These are phyloP conservation scores for Eledone cirrhosa DNA, from an alignment of 2,888 invertebrate genomes.

Conservation along the genomic window DNA sequence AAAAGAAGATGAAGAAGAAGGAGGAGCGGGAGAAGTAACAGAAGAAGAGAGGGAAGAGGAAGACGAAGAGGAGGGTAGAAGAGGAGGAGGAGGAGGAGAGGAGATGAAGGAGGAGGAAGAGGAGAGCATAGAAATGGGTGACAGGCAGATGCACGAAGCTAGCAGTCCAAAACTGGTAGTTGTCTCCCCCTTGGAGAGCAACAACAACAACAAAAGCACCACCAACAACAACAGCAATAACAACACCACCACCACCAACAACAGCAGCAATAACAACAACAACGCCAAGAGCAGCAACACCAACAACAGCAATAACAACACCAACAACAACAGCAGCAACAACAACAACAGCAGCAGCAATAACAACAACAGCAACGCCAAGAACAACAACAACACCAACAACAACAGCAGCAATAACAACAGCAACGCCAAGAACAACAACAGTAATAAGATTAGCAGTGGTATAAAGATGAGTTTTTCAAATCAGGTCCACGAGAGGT, in stretches of 20 bases:
- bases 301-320: neutral
- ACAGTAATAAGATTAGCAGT: neutral
- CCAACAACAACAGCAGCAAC: too few relatives aligned
- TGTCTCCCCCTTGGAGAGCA: too few relatives aligned
- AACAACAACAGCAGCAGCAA: too few relatives aligned
- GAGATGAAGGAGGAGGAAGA: conserved; percentile 36
- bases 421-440: neutral
- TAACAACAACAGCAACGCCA: neutral
- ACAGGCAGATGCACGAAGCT: conserved; percentile 44
- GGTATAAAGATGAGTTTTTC: neutral
- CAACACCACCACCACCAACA: neutral
- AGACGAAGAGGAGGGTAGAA: conserved; percentile 39
- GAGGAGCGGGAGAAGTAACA: neutral
- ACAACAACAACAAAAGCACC: too few relatives aligned
- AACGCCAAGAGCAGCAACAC: neutral
- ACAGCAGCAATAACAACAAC: neutral
- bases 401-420: neutral
- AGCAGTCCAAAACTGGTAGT: too few relatives aligned
- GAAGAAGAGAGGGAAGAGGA: conserved; percentile 43
- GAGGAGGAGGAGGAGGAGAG: conserved; percentile 28
- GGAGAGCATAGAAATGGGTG: conserved; percentile 34
- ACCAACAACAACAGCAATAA: neutral
- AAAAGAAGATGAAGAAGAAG: conserved; percentile 34
- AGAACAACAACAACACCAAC: neutral
- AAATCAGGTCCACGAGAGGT: neutral